Conservation (phyloP, 2,797 vertebrate species). For the Chloroceryle amazona region DNA sequence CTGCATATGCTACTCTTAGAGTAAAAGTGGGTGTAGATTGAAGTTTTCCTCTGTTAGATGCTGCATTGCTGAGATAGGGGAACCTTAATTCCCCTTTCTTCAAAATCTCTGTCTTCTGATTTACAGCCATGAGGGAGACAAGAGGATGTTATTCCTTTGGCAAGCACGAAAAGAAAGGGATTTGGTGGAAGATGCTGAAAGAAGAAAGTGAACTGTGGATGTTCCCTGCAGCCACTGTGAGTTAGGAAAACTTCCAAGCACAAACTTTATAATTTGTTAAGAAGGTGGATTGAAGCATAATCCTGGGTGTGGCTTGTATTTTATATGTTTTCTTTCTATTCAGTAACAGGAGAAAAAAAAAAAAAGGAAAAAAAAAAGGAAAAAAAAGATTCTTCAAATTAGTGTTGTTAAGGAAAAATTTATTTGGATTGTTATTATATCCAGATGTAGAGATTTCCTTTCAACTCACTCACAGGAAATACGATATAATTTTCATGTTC, state of each 20-base stretch:
- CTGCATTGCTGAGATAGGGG: background rate
- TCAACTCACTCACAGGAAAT: background rate
- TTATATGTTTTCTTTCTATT: background rate
- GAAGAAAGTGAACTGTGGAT: background rate
- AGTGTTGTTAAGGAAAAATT: background rate
- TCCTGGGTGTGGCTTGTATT: background rate
- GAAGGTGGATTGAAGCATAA: background rate
- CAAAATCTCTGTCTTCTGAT: background rate
- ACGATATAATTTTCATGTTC: background rate
- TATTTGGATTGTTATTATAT: background rate
- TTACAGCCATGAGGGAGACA: background rate
- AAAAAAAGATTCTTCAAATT: background rate
- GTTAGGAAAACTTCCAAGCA: background rate
- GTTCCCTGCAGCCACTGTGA: background rate
- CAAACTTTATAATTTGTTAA: background rate
- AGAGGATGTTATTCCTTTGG: background rate
- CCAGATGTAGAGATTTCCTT: background rate
- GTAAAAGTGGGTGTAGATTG: background rate
- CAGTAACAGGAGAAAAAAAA: background rate
- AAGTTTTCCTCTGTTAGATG: background rate
- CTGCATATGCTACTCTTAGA: accelerated
- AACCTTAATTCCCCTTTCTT: background rate
- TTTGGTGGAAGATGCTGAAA: background rate
- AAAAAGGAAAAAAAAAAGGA: too few relatives aligned
- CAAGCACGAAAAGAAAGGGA: background rate